Percentiles rank a stretch among this genome's conserved stretches.
phyloP scores from a whole-genome alignment of 1,140 invertebrate species.

The Drosophila lowei region DNA sequence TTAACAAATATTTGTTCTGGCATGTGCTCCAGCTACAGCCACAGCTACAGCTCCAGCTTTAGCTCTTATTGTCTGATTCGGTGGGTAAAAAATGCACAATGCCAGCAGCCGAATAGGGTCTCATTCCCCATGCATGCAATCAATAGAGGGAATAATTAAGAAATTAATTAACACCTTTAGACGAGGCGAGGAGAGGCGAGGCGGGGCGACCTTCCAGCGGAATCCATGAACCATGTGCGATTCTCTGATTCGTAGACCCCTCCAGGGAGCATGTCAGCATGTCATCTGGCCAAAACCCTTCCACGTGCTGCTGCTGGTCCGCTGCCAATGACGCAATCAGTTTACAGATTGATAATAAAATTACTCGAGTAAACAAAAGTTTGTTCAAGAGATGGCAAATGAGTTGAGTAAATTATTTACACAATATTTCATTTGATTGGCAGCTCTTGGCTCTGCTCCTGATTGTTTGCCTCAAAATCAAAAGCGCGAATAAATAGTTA shows the following conservation, averaged over 20 bases:
- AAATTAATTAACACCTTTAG: conserved; percentile 37
- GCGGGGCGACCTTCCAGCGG: conserved; percentile 3
- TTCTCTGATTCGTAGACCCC: no score
- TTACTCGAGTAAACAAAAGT: conserved; percentile 17
- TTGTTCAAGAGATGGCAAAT: conserved; percentile 26
- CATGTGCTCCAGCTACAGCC: conserved; percentile 46
- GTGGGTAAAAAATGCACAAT: conserved; percentile 22
- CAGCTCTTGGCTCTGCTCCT: conserved; percentile 5
- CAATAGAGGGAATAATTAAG: conserved; percentile 1
- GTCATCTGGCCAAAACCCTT: conserved; percentile 9
- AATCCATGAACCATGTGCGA: conserved; percentile 27
- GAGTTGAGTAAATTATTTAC: conserved; percentile 48
- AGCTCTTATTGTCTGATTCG: conserved; percentile 25
- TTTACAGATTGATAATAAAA: conserved; percentile 33
- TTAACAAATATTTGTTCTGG: conserved; percentile 71
- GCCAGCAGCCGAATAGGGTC: conserved; percentile 1
- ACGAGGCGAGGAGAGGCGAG: background rate
- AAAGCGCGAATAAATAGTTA: conserved; percentile 27
- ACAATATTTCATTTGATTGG: conserved; percentile 46
- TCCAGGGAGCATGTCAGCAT: background rate
- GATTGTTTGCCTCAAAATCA: conserved; percentile 44
- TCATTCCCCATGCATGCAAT: no score
- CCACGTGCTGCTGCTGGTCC: no score
- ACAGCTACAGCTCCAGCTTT: no score
- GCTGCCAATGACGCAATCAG: conserved; percentile 18